phyloP scores from a whole-genome alignment of 2,113 vertebrate species.

The Psilopsiagon aurifrons region DNA sequence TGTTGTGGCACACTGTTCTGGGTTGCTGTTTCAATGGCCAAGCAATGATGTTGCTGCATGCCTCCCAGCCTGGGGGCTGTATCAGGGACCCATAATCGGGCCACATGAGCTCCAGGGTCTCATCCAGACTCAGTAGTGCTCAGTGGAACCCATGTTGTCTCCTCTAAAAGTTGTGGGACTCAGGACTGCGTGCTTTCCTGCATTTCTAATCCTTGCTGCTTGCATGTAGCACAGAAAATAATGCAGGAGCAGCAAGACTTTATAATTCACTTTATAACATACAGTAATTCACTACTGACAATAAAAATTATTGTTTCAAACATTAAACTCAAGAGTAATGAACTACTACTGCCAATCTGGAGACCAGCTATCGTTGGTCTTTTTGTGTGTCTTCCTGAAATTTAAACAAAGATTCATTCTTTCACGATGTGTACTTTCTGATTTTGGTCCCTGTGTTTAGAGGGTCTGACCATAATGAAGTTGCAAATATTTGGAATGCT shows the following conservation, averaged over 20 bases:
- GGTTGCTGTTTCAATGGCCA: background rate
- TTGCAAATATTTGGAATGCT: slow-evolving; percentile 76
- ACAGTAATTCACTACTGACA: background rate
- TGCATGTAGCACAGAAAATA: background rate
- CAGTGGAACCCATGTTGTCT: background rate
- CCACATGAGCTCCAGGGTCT: background rate
- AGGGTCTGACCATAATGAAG: background rate
- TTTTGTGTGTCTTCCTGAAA: background rate
- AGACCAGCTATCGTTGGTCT: background rate
- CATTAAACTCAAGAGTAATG: background rate
- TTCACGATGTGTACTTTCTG: background rate
- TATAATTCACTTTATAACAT: background rate
- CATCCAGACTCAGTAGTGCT: background rate
- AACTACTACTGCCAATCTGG: accelerated
- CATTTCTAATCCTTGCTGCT: background rate
- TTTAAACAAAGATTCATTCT: background rate
- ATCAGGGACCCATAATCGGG: accelerated
- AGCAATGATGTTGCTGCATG: background rate
- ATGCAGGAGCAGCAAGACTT: background rate
- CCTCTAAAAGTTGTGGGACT: background rate
- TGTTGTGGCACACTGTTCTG: background rate
- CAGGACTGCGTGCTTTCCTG: background rate
- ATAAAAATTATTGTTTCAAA: background rate
- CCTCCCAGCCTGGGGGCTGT: background rate
- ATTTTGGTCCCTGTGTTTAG: slow-evolving; percentile 34